A percentile compares a stretch with the other conserved stretches of the same genome.
phyloP scores from a whole-genome alignment of 2,888 invertebrate genomes.

The Patella caerulea region DNA sequence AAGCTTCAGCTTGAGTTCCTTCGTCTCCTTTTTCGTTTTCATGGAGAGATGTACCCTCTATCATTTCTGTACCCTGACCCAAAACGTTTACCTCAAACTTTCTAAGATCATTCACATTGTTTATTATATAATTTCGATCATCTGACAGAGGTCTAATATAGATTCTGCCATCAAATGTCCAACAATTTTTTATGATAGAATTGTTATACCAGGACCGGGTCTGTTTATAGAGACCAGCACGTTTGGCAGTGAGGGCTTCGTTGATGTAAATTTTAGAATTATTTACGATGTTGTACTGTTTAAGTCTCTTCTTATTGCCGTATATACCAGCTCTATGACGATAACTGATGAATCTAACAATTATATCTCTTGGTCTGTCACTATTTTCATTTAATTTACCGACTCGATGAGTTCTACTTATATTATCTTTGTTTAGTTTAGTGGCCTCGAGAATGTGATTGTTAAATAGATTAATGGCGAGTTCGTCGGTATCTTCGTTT shows the following conservation, averaged over 20 bases:
- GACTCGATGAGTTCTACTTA: neutral
- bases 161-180: neutral
- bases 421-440: neutral
- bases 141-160: neutral
- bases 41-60: no score
- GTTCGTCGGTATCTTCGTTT: neutral
- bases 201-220: neutral
- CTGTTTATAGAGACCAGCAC: neutral
- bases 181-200: neutral
- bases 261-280: neutral
- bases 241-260: neutral
- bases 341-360: conserved; percentile 8
- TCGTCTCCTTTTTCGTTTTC: no score
- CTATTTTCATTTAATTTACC: neutral
- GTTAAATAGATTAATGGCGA: neutral
- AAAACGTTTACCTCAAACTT: no score
- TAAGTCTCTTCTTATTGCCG: neutral
- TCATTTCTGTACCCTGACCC: no score
- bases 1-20: no score
- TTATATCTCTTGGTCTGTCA: conserved; percentile 6
- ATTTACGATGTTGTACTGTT: neutral
- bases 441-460: neutral
- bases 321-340: neutral
- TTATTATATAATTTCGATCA: neutral
- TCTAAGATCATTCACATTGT: no score